Evolutionary conservation across 2,113 vertebrate species (phyloP).

Genomic region (Eclectus roratus): DNA sequence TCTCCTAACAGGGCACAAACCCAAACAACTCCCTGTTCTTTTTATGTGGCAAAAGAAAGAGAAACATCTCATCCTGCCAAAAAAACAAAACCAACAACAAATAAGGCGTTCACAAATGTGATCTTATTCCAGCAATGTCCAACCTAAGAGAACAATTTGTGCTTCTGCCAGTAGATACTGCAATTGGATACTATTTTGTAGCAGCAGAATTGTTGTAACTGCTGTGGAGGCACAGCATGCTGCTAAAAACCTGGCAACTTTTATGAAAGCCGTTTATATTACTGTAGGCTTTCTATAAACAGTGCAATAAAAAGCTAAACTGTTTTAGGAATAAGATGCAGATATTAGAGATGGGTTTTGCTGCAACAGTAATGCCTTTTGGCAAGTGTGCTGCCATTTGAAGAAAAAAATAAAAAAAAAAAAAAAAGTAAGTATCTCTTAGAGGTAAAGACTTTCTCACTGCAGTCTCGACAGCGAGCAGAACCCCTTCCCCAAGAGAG

Average conservation of each 20-base stretch:
- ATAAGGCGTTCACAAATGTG: conserved; percentile 38
- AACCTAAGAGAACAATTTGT: conserved; percentile 63
- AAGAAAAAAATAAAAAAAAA: conserved; percentile 24
- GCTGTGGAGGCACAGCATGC: conserved; percentile 60
- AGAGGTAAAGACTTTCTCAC: neutral
- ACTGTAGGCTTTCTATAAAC: conserved; percentile 64
- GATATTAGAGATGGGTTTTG: conserved; percentile 62
- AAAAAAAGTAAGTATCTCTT: neutral
- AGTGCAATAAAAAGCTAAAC: conserved; percentile 63
- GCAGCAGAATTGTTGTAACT: conserved; percentile 47
- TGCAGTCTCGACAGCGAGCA: neutral
- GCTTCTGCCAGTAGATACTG: conserved; percentile 53
- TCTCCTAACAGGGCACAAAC: neutral
- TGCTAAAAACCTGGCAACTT: conserved; percentile 63
- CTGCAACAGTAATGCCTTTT: conserved; percentile 46
- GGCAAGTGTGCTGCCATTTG: conserved; percentile 38
- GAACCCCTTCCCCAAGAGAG: neutral
- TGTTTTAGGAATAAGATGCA: conserved; percentile 63
- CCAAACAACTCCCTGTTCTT: neutral
- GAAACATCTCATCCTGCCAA: neutral
- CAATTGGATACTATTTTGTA: conserved; percentile 63
- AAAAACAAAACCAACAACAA: neutral
- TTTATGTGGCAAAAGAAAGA: conserved; percentile 25
- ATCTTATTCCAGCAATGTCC: conserved; percentile 47
- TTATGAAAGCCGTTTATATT: conserved; percentile 70